These are phyloP conservation scores for Mantis religiosa DNA, from an alignment of 2,888 invertebrate species.

Conservation along the genomic window DNA sequence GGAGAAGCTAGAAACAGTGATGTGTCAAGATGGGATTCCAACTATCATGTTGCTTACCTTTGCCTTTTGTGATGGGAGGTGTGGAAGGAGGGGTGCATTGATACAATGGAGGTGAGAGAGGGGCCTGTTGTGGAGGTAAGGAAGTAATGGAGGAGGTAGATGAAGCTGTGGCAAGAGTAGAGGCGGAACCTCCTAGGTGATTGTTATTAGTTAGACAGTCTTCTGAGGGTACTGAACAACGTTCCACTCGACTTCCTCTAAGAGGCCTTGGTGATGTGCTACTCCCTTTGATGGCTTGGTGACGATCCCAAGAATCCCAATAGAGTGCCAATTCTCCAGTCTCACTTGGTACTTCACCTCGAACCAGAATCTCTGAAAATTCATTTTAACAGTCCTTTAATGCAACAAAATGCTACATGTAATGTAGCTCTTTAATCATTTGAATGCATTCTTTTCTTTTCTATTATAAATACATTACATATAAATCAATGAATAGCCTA, in stretches of 20 bases:
- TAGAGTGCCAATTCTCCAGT: constrained; percentile 66
- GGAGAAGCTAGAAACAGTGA: too few relatives aligned
- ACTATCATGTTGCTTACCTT: constrained; percentile 34
- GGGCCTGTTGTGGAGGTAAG: constrained; percentile 44
- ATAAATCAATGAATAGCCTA: too few relatives aligned
- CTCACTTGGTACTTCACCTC: constrained; percentile 54
- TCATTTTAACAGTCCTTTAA: neutral
- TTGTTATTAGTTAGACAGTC: constrained; percentile 48
- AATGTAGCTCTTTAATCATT: neutral
- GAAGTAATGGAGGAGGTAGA: constrained; percentile 51
- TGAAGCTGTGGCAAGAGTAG: constrained; percentile 34
- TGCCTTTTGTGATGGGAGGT: constrained; percentile 47
- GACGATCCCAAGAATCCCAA: constrained; percentile 93
- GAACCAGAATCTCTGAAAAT: constrained; percentile 55
- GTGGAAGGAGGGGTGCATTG: constrained; percentile 51
- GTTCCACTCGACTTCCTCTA: constrained; percentile 45
- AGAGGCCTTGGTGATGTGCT: constrained; percentile 50
- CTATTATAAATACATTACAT: too few relatives aligned
- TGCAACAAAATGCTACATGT: neutral
- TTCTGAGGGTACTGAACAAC: constrained; percentile 58
- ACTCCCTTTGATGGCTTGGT: constrained; percentile 45
- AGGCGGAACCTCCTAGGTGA: constrained; percentile 33
- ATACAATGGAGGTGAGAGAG: constrained; percentile 36
- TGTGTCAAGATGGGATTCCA: too few relatives aligned
- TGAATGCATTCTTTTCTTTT: neutral